Percentiles rank a stretch among this genome's conserved stretches.
phyloP scores from a whole-genome alignment of 2,888 invertebrate genomes.

The Flexamia atlantica region DNA sequence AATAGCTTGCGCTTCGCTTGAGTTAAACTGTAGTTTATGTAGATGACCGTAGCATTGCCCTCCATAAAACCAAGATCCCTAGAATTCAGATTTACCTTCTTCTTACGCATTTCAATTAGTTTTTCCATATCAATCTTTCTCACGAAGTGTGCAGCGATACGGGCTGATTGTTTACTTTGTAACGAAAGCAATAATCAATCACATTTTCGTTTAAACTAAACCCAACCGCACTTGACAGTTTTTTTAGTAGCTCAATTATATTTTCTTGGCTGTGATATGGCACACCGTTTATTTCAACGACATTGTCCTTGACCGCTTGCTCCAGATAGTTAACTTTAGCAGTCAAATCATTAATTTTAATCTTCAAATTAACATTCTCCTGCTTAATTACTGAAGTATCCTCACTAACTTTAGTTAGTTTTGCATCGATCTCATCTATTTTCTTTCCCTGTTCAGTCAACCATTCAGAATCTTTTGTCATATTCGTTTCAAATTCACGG shows the following conservation, averaged over 20 bases:
- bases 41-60: constrained; percentile 4
- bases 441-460: neutral
- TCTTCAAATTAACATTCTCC: constrained; percentile 5
- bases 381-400: neutral
- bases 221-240: neutral
- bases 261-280: constrained; percentile 4
- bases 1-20: constrained; percentile 40
- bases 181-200: constrained; percentile 10
- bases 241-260: neutral
- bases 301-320: constrained; percentile 5
- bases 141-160: constrained; percentile 8
- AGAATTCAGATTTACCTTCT: constrained; percentile 11
- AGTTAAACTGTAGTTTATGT: constrained; percentile 47
- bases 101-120: neutral
- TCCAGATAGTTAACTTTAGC: neutral
- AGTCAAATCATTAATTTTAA: neutral
- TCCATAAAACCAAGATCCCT: constrained; percentile 24
- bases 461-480: constrained; percentile 1
- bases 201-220: constrained; percentile 1
- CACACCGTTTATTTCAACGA: constrained; percentile 11
- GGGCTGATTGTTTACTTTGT: neutral
- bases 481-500: neutral
- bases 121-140: constrained; percentile 5
- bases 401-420: neutral
- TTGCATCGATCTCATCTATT: neutral